Evolutionary conservation across 2,888 invertebrate genomes (phyloP).

Genomic region (Agapostemon virescens): DNA sequence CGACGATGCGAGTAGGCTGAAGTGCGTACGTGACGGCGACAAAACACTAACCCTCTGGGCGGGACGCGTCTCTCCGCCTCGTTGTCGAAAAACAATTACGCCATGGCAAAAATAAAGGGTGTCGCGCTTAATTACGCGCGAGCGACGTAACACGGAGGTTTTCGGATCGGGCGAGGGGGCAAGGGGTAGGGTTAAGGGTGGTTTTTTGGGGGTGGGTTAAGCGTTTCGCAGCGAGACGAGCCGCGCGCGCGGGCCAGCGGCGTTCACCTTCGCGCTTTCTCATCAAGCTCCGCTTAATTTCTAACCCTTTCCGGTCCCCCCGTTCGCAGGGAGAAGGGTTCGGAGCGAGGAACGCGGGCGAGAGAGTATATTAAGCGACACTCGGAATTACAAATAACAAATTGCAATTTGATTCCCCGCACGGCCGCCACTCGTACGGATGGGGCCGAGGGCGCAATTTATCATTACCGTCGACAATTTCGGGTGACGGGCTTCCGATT

Average conservation of each 20-base stretch:
- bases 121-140: slow-evolving; percentile 51
- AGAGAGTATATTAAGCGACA: slow-evolving; percentile 79
- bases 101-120: slow-evolving; percentile 38
- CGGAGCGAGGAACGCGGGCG: slow-evolving; percentile 62
- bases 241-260: not conserved
- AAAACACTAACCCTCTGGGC: not conserved
- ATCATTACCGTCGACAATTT: slow-evolving; percentile 80
- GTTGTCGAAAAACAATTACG: slow-evolving; percentile 37
- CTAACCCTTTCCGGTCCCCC: slow-evolving; percentile 69
- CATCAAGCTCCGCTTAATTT: slow-evolving; percentile 72
- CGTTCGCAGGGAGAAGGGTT: slow-evolving; percentile 48
- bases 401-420: slow-evolving; percentile 81
- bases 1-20: not conserved
- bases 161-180: not conserved
- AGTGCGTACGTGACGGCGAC: slow-evolving; percentile 4
- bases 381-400: slow-evolving; percentile 81
- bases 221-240: not conserved
- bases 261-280: slow-evolving; percentile 64
- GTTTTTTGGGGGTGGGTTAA: not conserved
- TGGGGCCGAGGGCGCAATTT: slow-evolving; percentile 79
- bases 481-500: slow-evolving; percentile 72
- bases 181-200: not conserved
- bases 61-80: not conserved
- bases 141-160: slow-evolving; percentile 7
- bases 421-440: slow-evolving; percentile 58